These are phyloP conservation scores for Hoplostethus atlanticus DNA, from an alignment of 2,797 vertebrate species.

Conservation along the genomic window DNA sequence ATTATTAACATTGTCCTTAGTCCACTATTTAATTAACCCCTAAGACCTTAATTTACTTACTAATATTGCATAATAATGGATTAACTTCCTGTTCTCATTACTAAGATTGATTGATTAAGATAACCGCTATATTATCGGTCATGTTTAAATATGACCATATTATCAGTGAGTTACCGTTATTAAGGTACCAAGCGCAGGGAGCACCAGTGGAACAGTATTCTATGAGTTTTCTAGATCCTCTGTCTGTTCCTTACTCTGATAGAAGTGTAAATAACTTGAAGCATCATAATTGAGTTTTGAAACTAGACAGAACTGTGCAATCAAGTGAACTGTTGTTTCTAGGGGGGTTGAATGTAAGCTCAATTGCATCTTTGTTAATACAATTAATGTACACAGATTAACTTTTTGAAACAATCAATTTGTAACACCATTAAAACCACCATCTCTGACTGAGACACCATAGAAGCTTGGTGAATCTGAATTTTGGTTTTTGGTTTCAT, in stretches of 20 bases:
- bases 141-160: conserved; percentile 80
- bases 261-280: conserved; percentile 9
- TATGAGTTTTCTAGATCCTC: conserved; percentile 17
- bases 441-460: too few species aligned
- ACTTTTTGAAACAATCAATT: too few species aligned
- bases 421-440: too few species aligned
- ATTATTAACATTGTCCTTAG: conserved; percentile 85
- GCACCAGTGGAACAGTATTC: conserved; percentile 26
- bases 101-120: conserved; percentile 83
- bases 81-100: conserved; percentile 83
- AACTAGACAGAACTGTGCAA: neutral
- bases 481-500: too few species aligned
- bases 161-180: conserved; percentile 67
- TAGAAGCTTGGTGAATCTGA: too few species aligned
- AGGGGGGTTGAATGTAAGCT: too few species aligned
- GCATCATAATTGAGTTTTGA: conserved; percentile 5
- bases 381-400: too few species aligned
- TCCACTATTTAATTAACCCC: conserved; percentile 85
- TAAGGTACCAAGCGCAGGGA: conserved; percentile 54
- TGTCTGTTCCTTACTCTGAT: conserved; percentile 6
- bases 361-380: too few species aligned
- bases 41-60: conserved; percentile 83
- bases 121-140: conserved; percentile 76
- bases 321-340: conserved; percentile 1
- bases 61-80: conserved; percentile 85